Percentiles rank a stretch among this genome's conserved stretches.
Evolutionary conservation across 2,797 vertebrate species (phyloP).

Genomic region (Catamblyrhynchus diadema): DNA sequence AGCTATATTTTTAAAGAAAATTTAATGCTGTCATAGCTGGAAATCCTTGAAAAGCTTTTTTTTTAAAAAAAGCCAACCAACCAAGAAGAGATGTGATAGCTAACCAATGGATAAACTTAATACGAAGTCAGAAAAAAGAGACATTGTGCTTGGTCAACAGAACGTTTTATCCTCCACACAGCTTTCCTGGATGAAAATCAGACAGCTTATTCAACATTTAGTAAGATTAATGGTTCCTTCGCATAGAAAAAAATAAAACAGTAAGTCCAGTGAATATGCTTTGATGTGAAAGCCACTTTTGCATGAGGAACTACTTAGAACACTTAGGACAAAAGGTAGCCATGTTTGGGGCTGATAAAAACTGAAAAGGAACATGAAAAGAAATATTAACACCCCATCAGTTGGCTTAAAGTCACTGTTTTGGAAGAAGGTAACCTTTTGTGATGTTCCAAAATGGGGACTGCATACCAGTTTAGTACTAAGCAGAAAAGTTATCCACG

Average conservation of each 20-base stretch:
- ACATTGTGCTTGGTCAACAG: background rate
- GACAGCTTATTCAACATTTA: background rate
- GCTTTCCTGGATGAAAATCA: background rate
- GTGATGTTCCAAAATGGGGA: background rate
- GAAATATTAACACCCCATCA: background rate
- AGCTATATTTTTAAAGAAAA: background rate
- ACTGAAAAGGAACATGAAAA: background rate
- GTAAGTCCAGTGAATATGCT: background rate
- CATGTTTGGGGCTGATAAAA: background rate
- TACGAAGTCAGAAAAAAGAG: background rate
- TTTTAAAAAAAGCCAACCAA: background rate
- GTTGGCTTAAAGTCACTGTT: background rate
- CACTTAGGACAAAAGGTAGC: background rate
- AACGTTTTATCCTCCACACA: background rate
- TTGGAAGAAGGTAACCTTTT: background rate
- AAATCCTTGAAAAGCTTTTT: background rate
- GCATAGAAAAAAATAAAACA: background rate
- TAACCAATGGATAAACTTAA: background rate
- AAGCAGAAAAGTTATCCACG: background rate
- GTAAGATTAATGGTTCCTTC: background rate
- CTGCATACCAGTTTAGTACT: background rate
- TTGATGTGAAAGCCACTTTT: background rate
- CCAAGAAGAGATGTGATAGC: background rate
- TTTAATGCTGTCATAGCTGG: background rate
- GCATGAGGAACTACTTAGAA: background rate